These are phyloP conservation scores for Cryptophagus acutangulus DNA, from an alignment of 2,888 invertebrate genomes.

Conservation along the genomic window DNA sequence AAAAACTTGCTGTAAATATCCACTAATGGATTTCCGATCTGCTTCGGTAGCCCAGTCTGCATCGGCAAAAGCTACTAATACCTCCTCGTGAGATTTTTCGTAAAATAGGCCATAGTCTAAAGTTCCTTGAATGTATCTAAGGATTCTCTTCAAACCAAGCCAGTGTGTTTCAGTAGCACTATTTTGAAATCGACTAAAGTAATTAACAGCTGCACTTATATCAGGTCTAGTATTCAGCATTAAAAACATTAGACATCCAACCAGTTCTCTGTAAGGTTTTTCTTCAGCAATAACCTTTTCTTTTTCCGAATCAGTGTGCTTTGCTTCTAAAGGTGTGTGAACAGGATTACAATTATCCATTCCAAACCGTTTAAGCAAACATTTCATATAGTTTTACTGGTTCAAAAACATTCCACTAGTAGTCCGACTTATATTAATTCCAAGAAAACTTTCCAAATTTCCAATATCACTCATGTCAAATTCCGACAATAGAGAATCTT, in stretches of 20 bases:
- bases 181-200: conserved; percentile 2
- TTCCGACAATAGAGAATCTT: conserved; percentile 2
- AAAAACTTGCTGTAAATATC: conserved; percentile 28
- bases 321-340: not conserved
- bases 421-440: conserved; percentile 4
- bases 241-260: not conserved
- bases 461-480: conserved; percentile 12
- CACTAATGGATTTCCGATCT: conserved; percentile 32
- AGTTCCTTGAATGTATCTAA: not conserved
- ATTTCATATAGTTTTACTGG: not conserved
- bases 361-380: not conserved
- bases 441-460: conserved; percentile 11
- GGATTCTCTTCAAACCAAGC: not conserved
- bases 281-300: not conserved
- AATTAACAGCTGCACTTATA: not conserved
- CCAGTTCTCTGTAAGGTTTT: not conserved
- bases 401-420: too few species aligned
- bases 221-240: conserved; percentile 4
- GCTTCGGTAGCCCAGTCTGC: conserved; percentile 28
- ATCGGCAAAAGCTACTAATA: conserved; percentile 19
- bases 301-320: not conserved
- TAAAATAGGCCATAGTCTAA: not conserved
- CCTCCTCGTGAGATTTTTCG: not conserved
- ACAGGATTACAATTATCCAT: not conserved
- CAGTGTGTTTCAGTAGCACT: not conserved